Evolutionary conservation across 2,888 invertebrate genomes (phyloP).

Genomic region (Apamea crenata): DNA sequence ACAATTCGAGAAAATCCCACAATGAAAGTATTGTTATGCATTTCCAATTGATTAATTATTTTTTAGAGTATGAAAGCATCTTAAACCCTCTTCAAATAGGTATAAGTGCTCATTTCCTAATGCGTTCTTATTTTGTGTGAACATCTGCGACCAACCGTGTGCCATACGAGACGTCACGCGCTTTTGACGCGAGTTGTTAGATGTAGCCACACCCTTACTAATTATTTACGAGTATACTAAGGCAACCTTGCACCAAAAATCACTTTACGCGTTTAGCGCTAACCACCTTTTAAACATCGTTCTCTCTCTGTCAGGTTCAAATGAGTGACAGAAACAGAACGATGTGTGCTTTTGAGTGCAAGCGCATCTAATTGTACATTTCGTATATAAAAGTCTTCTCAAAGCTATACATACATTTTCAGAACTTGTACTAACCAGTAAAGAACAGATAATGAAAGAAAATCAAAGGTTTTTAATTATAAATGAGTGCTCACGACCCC

Average conservation of each 20-base stretch:
- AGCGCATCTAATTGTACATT: neutral
- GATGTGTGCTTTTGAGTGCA: neutral
- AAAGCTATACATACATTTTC: neutral
- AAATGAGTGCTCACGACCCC: slow-evolving; percentile 46
- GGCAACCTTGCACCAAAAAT: neutral
- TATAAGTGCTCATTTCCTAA: neutral
- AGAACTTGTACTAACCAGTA: neutral
- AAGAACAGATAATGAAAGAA: neutral
- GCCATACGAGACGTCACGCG: neutral
- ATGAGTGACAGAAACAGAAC: neutral
- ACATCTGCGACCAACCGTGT: neutral
- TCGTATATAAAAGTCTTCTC: neutral
- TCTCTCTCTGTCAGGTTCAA: neutral
- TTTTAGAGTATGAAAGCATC: neutral
- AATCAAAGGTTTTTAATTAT: neutral
- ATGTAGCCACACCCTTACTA: neutral
- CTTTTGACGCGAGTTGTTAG: neutral
- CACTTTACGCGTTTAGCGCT: neutral
- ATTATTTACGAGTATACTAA: neutral
- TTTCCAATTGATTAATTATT: neutral
- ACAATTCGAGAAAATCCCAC: neutral
- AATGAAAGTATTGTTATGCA: neutral
- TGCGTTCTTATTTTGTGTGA: neutral
- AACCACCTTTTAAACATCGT: neutral
- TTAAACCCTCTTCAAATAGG: neutral